Evolutionary conservation across 2,888 invertebrate species (phyloP).

Genomic region (Tribolium freemani): DNA sequence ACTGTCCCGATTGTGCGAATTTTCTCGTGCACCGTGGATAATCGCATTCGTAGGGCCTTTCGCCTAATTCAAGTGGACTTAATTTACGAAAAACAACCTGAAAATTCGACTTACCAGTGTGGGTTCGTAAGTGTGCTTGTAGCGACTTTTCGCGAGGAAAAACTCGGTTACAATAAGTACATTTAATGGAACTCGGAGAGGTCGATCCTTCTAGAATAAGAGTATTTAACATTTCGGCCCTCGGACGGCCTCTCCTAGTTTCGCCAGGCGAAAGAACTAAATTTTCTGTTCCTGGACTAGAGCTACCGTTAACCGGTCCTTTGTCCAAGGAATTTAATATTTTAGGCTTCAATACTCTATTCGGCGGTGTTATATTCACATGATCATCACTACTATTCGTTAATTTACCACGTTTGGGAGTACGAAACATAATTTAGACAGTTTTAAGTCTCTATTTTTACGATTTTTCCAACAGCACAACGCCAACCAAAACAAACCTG

Average conservation of each 20-base stretch:
- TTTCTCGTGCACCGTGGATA: conserved; percentile 79
- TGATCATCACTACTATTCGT: conserved; percentile 53
- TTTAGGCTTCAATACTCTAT: conserved; percentile 56
- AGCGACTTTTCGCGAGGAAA: conserved; percentile 84
- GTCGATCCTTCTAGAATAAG: conserved; percentile 80
- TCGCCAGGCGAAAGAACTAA: conserved; percentile 62
- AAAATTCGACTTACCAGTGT: conserved; percentile 70
- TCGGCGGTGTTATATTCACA: conserved; percentile 57
- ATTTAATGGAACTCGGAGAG: conserved; percentile 79
- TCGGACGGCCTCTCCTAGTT: conserved; percentile 76
- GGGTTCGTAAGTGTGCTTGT: conserved; percentile 77
- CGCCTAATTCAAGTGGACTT: conserved; percentile 69
- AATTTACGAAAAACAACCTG: conserved; percentile 13
- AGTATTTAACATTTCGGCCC: conserved; percentile 78
- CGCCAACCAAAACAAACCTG: conserved; percentile 60
- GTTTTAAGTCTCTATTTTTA: conserved; percentile 51
- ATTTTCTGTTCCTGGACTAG: conserved; percentile 54
- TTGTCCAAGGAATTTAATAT: conserved; percentile 58
- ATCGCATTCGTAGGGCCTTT: conserved; percentile 81
- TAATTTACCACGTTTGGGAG: conserved; percentile 60
- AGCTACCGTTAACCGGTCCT: conserved; percentile 59
- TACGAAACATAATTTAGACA: conserved; percentile 53
- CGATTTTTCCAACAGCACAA: conserved; percentile 51
- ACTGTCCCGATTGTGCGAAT: conserved; percentile 83
- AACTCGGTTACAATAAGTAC: conserved; percentile 78